phyloP scores from a whole-genome alignment of 1,140 invertebrate genomes.

The Drosophila simulans region DNA sequence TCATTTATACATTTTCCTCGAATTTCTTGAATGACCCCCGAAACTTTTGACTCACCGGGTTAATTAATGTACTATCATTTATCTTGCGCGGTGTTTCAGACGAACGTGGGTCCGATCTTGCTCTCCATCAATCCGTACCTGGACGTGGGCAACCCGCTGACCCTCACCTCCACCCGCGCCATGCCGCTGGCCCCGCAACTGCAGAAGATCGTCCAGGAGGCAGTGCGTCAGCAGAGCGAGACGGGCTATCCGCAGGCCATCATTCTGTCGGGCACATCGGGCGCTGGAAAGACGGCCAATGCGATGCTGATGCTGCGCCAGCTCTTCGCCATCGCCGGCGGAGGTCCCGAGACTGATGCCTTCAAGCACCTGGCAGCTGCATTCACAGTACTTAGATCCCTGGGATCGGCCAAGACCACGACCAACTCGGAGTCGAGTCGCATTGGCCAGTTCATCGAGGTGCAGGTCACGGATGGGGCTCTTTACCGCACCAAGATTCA shows the following conservation, averaged over 20 bases:
- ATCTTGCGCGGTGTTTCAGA: conserved; percentile 86
- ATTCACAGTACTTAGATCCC: conserved; percentile 95
- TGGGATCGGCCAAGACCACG: conserved; percentile 95
- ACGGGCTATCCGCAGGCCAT: conserved; percentile 97
- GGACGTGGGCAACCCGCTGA: conserved; percentile 94
- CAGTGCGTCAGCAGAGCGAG: conserved; percentile 96
- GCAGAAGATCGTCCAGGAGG: conserved; percentile 94
- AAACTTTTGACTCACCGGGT: conserved; percentile 7
- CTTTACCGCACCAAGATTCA: conserved; percentile 98
- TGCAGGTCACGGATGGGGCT: conserved; percentile 97
- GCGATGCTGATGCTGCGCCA: conserved; percentile 96
- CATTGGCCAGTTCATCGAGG: conserved; percentile 98
- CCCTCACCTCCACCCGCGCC: conserved; percentile 92
- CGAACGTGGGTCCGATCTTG: conserved; percentile 95
- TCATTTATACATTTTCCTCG: not conserved
- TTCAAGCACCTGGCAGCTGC: conserved; percentile 97
- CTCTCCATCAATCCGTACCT: conserved; percentile 95
- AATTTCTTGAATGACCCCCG: not conserved
- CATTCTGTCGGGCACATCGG: conserved; percentile 95
- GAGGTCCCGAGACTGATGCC: conserved; percentile 97
- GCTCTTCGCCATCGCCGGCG: conserved; percentile 96
- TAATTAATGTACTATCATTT: conserved; percentile 11
- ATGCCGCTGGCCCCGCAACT: conserved; percentile 90
- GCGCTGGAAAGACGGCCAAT: conserved; percentile 97
- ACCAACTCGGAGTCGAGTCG: conserved; percentile 97